Evolutionary conservation across 1,140 invertebrate species (phyloP), one percentile per base, ranked within the genome.

Genomic region (Dinothrombium tinctorium): DNA sequence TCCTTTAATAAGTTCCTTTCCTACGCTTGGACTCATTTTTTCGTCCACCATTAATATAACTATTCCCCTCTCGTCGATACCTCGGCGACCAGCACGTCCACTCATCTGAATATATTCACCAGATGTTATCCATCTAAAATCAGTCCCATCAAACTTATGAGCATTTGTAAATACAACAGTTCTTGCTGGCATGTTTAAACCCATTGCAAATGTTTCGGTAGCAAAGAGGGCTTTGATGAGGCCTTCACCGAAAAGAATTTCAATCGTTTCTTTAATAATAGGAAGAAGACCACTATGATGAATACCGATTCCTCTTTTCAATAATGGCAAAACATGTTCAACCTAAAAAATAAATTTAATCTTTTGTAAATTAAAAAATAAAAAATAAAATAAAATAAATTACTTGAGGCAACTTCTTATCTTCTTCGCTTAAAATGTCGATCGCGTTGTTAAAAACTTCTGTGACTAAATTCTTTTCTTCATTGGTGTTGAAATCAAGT

Each of bases 41-140:
- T 98, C 84, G 57, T 98, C 92, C 5, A 98, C 76, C 84, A 98
- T 96, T 22, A 98, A 62, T 49, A 99, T 96, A 17, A 96, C 90
- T 42, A 98, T 90, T 46, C 94, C 52, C 45, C 87, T 83, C 53
- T 96, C 87, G 58, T 99, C 94, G 2, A 96, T 60, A 44, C 94
- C 92, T 59, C 94, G 69, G 43, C 94, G 68, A 19, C 92, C 92
- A n/a, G 92, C 90, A 47, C 92, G 65, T 3, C 92, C 92, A 33
- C 84, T 87, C 92, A 98, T 98, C 59, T 99, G 94, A 52, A 99
- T 99, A 53, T 98, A 99, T 60, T 99, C 94, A 5, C 92, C 94
- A 7, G 89, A 95, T 0, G 84, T 80, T 33, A 92, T 68, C 66
- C 72, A 82, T 61, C 92, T 66, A 51, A 86, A 86, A 51, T 89